Evolutionary conservation across 2,797 vertebrate genomes (phyloP).

Genomic region (Micrastur ruficollis): DNA sequence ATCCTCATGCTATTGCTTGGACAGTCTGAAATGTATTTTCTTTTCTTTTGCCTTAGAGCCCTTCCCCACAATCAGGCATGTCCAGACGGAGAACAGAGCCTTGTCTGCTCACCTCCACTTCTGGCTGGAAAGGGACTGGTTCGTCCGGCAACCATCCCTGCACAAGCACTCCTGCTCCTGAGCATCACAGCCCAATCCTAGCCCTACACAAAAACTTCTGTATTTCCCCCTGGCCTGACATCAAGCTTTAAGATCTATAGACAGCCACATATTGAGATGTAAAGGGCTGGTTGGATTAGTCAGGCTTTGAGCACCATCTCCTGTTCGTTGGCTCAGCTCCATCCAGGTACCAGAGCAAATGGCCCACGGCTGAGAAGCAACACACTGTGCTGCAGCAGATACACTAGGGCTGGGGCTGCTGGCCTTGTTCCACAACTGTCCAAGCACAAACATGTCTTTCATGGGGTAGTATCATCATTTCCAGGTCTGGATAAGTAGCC

Average conservation of each 20-base stretch:
- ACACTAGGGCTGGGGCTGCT: not conserved
- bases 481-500: not conserved
- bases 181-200: not conserved
- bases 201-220: not conserved
- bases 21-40: not conserved
- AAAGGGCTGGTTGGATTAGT: not conserved
- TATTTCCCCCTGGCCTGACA: not conserved
- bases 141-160: not conserved
- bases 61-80: not conserved
- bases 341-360: not conserved
- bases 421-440: not conserved
- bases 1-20: not conserved
- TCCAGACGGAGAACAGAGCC: not conserved
- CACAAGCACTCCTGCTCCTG: not conserved
- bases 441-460: not conserved
- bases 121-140: not conserved
- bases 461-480: not conserved
- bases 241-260: not conserved
- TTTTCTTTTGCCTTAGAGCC: not conserved
- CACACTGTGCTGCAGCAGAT: not conserved
- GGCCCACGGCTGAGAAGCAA: rapidly evolving
- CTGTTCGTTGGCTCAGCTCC: constrained; percentile 37
- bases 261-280: not conserved
- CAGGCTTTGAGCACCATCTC: constrained; percentile 46
- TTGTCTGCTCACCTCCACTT: not conserved